These are phyloP conservation scores for Malurus melanocephalus DNA, from an alignment of 2,113 vertebrate species.

Conservation along the genomic window DNA sequence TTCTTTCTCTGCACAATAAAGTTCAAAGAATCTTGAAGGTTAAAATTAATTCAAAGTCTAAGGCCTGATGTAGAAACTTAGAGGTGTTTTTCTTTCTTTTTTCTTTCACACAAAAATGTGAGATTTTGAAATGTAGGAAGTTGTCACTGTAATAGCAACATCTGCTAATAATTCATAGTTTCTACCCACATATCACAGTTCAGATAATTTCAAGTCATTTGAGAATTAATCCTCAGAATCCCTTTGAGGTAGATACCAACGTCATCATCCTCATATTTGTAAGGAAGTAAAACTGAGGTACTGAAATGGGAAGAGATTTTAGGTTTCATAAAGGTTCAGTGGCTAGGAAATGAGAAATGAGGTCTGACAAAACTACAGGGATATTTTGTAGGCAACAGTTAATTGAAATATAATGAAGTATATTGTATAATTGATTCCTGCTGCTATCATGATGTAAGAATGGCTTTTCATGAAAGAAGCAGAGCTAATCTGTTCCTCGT, in stretches of 20 bases:
- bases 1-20: background rate
- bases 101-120: background rate
- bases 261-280: background rate
- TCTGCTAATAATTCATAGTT: background rate
- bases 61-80: background rate
- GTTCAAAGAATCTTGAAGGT: background rate
- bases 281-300: background rate
- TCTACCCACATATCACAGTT: background rate
- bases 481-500: background rate
- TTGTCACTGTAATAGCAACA: background rate
- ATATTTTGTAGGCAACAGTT: background rate
- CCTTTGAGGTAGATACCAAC: background rate
- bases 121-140: background rate
- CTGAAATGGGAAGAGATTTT: background rate
- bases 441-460: background rate
- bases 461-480: background rate
- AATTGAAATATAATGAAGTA: background rate
- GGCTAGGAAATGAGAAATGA: background rate
- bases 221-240: background rate
- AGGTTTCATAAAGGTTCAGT: background rate
- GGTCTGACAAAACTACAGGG: background rate
- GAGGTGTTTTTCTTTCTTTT: background rate
- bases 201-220: background rate
- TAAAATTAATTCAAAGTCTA: background rate
- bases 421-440: background rate